Base-by-base conservation (phyloP, 1,140 invertebrate genomes). In the Cyphomyrmex costatus region DNA sequence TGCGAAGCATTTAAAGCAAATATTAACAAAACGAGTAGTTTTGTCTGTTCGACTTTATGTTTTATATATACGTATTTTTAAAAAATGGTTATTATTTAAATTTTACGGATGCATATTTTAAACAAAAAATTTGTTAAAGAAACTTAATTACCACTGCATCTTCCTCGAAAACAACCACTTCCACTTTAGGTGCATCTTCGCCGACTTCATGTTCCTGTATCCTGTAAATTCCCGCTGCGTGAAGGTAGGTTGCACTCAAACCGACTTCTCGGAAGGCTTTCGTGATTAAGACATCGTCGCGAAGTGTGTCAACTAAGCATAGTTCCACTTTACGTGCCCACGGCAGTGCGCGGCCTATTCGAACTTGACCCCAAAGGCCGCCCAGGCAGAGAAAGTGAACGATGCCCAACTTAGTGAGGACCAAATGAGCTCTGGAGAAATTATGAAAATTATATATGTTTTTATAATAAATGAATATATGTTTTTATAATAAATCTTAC, bases 311-410 rank as follows among this genome's bases (percentile, higher is more conserved):
- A 8, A 94, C 91, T 30, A 94, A 36, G 36, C 94, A 94, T 53
- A 94, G 61, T 51, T 94, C 94, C 53, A 94, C 85, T 87, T 94
- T 94, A 49, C 93, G 90, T 21, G 92, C 92, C 94, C 94, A 94
- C 4, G 94, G 94, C 3, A 94, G 65, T 0, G 93, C 93, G 56
- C 93, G 92, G 19, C 93, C 93, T 60, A 94, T 93, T 33, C 94
- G 89, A 36, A 93, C 93, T 89, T 94, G 94, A 86, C 94, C 94
- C 94, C 94, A 94, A 2, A 94, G 91, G 3, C 92, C 93, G 30
- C 94, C 94, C 16, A 94, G 91, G 78, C 94, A 94, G n/a, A 94
- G 88, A 87, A 94, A 94, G 89, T 94, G 93, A n/a, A 93, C 92
- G 42, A 94, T 87, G 1, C 91, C 92, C 27, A 94, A 78, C 51